Percentiles rank a stretch among this genome's conserved stretches.
These are phyloP conservation scores for Heliconius hermathena DNA, from an alignment of 1,140 invertebrate species.

Conservation along the genomic window DNA sequence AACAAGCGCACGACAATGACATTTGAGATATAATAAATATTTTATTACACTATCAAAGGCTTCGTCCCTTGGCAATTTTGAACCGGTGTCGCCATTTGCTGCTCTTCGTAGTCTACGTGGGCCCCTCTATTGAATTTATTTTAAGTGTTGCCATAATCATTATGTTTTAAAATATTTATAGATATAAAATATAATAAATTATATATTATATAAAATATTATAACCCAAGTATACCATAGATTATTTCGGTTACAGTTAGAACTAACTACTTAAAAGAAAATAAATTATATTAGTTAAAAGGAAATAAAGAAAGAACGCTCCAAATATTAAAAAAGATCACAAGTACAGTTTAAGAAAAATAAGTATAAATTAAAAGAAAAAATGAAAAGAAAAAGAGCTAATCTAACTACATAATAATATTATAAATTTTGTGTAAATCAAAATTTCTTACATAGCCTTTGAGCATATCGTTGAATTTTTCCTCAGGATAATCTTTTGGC, in stretches of 20 bases:
- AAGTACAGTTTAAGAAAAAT: not conserved
- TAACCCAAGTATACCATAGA: not conserved
- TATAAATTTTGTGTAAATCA: not conserved
- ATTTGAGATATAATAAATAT: not conserved
- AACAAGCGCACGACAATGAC: not conserved
- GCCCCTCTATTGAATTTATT: slow-evolving; percentile 7
- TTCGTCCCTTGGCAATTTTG: not conserved
- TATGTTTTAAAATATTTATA: not conserved
- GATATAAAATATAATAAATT: not conserved
- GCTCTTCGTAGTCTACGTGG: slow-evolving; percentile 10
- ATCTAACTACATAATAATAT: not conserved
- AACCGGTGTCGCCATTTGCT: not conserved
- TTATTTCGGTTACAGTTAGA: not conserved
- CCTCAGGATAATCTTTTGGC: slow-evolving; percentile 61
- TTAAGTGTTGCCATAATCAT: not conserved
- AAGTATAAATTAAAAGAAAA: not conserved
- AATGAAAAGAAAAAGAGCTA: not conserved
- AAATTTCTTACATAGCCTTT: slow-evolving; percentile 57
- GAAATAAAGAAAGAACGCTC: not conserved
- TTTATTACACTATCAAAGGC: slow-evolving; percentile 12
- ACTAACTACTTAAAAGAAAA: not conserved
- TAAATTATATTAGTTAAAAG: not conserved
- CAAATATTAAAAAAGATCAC: not conserved
- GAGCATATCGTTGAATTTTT: slow-evolving; percentile 58
- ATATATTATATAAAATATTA: not conserved